These are phyloP conservation scores for Celastrina argiolus DNA, from an alignment of 2,888 invertebrate genomes.

Conservation along the genomic window DNA sequence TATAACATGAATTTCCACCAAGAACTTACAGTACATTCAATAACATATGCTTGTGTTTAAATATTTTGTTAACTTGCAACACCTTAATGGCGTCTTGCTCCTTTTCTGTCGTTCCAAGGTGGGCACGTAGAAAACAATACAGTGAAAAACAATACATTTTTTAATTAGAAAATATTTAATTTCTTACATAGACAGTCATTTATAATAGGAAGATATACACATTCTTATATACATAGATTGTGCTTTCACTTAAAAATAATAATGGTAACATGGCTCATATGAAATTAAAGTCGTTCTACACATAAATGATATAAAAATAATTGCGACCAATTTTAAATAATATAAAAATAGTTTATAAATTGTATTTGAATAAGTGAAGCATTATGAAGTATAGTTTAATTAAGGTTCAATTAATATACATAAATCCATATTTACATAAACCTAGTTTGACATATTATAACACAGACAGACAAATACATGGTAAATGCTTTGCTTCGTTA, in stretches of 20 bases:
- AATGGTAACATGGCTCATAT: background rate
- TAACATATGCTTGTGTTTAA: too few relatives aligned
- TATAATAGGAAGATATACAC: background rate
- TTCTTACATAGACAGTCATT: background rate
- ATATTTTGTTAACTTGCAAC: too few relatives aligned
- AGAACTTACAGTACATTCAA: too few relatives aligned
- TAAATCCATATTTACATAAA: background rate
- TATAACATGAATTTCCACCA: too few relatives aligned
- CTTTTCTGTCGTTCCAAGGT: too few relatives aligned
- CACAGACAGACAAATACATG: background rate
- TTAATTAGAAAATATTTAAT: background rate
- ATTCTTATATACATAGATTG: conserved; percentile 12
- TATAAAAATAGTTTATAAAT: background rate
- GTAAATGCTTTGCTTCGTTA: background rate
- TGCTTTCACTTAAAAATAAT: background rate
- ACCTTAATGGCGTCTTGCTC: too few relatives aligned
- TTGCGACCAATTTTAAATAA: background rate
- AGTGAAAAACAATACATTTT: background rate
- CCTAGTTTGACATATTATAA: background rate
- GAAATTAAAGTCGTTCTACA: background rate
- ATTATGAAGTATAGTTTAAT: background rate
- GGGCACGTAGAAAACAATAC: background rate
- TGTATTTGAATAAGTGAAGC: background rate
- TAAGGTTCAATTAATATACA: background rate
- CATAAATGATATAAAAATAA: background rate